Conservation (phyloP, 2,888 invertebrate species). For the Pammene fasciana region DNA sequence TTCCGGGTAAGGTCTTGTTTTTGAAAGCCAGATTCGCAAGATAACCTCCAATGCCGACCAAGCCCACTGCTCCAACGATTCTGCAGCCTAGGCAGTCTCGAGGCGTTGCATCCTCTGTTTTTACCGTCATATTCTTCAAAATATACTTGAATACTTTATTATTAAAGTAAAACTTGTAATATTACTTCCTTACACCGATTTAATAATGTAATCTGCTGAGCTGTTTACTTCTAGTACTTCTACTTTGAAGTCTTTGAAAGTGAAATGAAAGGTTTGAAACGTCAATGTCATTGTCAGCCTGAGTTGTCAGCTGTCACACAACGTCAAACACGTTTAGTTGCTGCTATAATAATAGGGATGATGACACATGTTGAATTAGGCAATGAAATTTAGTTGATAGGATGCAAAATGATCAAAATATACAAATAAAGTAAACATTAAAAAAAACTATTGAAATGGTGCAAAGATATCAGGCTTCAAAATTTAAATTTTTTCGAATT, state of each 20-base stretch:
- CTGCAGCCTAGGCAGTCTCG: slow-evolving; percentile 85
- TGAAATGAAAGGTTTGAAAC: too few species aligned
- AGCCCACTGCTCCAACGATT: slow-evolving; percentile 83
- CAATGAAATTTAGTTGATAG: too few species aligned
- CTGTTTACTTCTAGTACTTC: neutral
- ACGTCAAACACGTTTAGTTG: slow-evolving; percentile 23
- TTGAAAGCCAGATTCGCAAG: slow-evolving; percentile 81
- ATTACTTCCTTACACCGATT: neutral
- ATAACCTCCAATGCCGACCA: slow-evolving; percentile 85
- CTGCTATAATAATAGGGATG: neutral
- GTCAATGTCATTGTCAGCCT: slow-evolving; percentile 8
- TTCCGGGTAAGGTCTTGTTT: slow-evolving; percentile 77
- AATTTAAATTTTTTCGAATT: too few species aligned
- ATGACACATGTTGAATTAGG: too few species aligned
- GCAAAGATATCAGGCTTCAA: too few species aligned
- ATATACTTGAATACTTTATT: neutral
- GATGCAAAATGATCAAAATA: too few species aligned
- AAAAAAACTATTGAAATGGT: too few species aligned
- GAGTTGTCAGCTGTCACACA: neutral
- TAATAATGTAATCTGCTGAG: neutral
- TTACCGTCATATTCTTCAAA: slow-evolving; percentile 50
- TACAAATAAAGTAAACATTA: too few species aligned
- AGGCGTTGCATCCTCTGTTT: slow-evolving; percentile 64
- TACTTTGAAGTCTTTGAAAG: too few species aligned
- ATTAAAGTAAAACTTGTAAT: slow-evolving; percentile 3